Conservation (phyloP, 2,113 vertebrate genomes). For the Fulica atra region DNA sequence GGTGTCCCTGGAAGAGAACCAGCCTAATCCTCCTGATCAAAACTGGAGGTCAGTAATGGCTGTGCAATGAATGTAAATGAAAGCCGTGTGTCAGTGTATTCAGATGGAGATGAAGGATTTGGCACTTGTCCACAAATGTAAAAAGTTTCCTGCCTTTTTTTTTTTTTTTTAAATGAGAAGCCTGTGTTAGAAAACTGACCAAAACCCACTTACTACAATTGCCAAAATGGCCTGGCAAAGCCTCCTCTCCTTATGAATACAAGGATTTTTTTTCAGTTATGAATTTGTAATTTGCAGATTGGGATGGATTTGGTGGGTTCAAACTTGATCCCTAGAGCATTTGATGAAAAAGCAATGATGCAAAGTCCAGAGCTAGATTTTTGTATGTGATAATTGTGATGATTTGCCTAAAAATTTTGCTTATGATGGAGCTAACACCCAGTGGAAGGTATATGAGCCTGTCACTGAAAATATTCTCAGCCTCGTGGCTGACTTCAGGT, state of each 20-base stretch:
- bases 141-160: not conserved
- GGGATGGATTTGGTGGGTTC: conserved; percentile 14
- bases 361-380: conserved; percentile 9
- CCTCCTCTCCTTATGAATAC: not conserved
- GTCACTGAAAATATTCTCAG: not conserved
- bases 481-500: not conserved
- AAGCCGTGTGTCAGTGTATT: not conserved
- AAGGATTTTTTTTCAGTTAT: not conserved
- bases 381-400: conserved; percentile 19
- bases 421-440: not conserved
- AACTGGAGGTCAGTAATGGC: not conserved
- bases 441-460: not conserved
- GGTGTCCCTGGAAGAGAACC: not conserved
- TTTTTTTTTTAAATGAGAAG: not conserved
- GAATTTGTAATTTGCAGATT: conserved; percentile 50
- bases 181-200: conserved; percentile 11
- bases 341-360: conserved; percentile 33
- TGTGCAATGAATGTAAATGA: not conserved
- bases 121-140: not conserved
- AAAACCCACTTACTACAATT: not conserved
- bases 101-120: not conserved
- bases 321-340: not conserved
- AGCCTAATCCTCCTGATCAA: not conserved
- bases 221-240: not conserved
- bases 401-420: conserved; percentile 16